A percentile compares a stretch with the other conserved stretches of the same genome.
Evolutionary conservation across 2,113 vertebrate genomes (phyloP).

Genomic region (Oreotragus oreotragus): DNA sequence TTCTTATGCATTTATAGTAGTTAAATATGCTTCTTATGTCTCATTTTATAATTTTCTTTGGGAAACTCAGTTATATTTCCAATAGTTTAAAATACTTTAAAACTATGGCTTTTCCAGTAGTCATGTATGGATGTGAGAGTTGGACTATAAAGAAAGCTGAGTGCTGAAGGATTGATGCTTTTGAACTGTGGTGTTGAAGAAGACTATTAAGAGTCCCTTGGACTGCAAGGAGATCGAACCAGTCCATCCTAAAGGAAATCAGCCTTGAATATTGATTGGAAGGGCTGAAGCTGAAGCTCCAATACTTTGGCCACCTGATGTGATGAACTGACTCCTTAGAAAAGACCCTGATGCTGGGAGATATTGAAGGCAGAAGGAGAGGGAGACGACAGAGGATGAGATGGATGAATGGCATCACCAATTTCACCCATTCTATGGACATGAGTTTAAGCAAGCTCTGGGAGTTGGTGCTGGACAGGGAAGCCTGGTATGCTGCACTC

Average conservation of each 20-base stretch:
- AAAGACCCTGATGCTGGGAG: background rate
- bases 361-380: background rate
- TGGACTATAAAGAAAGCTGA: background rate
- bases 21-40: background rate
- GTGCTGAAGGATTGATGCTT: background rate
- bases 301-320: background rate
- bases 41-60: background rate
- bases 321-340: background rate
- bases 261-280: background rate
- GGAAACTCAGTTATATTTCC: background rate
- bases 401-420: background rate
- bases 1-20: background rate
- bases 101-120: background rate
- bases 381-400: background rate
- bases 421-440: background rate
- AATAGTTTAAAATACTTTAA: background rate
- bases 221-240: background rate
- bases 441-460: background rate
- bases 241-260: background rate
- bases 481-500: background rate
- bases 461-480: background rate
- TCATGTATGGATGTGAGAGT: background rate
- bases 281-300: background rate
- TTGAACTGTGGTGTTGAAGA: background rate
- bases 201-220: background rate